Conservation (phyloP, 2,113 vertebrate genomes). For the Thalassoma bifasciatum region DNA sequence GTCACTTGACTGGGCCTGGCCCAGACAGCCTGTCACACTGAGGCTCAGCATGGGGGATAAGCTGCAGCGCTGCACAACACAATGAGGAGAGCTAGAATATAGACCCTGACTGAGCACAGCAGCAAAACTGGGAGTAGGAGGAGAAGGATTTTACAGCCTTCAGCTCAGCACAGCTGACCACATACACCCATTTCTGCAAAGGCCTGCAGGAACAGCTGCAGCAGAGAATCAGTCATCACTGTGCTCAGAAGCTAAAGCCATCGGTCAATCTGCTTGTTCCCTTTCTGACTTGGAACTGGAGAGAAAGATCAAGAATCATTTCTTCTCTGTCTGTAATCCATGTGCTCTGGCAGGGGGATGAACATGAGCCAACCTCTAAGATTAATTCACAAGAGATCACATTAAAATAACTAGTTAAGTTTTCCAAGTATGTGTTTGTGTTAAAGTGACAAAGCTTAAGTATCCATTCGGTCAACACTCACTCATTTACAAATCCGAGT, state of each 20-base stretch:
- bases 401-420: no score
- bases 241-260: background rate
- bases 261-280: background rate
- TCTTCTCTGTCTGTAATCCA: background rate
- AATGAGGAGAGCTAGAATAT: conserved; percentile 19
- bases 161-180: conserved; percentile 13
- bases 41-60: conserved; percentile 62
- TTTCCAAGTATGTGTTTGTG: no score
- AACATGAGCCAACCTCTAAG: no score
- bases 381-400: background rate
- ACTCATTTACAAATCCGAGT: no score
- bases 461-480: background rate
- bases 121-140: conserved; percentile 4
- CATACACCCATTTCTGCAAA: conserved; percentile 1
- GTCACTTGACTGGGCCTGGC: conserved; percentile 65
- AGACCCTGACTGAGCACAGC: conserved; percentile 9
- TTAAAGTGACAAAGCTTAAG: background rate
- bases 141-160: conserved; percentile 13
- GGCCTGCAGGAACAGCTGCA: background rate
- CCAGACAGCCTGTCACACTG: conserved; percentile 57
- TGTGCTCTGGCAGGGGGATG: background rate
- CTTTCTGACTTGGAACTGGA: background rate
- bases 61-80: conserved; percentile 42
- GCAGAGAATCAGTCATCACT: conserved; percentile 5
- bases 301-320: background rate